phyloP scores from a whole-genome alignment of 2,888 invertebrate genomes.

The Folsomia candida region DNA sequence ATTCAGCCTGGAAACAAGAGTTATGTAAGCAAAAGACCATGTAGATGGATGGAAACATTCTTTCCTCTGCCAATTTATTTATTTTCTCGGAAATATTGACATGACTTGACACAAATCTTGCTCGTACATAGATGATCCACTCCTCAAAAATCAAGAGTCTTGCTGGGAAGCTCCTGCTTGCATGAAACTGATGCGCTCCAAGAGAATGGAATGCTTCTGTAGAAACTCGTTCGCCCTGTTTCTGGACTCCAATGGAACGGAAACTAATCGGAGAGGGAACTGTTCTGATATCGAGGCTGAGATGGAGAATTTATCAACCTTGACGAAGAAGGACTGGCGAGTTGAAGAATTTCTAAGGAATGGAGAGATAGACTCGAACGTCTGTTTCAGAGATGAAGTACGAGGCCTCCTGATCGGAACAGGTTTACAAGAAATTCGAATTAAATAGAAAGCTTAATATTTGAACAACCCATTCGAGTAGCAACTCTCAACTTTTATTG shows the following conservation, averaged over 20 bases:
- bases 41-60: too few species aligned
- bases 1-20: conserved; percentile 18
- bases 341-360: conserved; percentile 29
- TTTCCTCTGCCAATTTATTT: too few species aligned
- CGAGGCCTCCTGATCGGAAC: conserved; percentile 11
- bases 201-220: conserved; percentile 34
- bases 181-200: conserved; percentile 26
- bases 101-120: too few species aligned
- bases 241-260: conserved; percentile 26
- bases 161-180: conserved; percentile 26
- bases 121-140: neutral
- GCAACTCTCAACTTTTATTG: too few species aligned
- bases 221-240: conserved; percentile 33
- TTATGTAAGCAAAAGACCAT: conserved; percentile 25
- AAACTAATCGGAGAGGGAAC: conserved; percentile 27
- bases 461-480: too few species aligned
- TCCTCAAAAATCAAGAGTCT: conserved; percentile 8
- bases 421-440: too few species aligned
- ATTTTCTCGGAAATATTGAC: too few species aligned
- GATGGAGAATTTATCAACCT: neutral
- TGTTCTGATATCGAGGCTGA: conserved; percentile 6
- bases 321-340: conserved; percentile 27
- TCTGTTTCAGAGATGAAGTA: conserved; percentile 22
- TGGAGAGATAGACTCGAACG: conserved; percentile 22
- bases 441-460: too few species aligned